Percentiles rank a stretch among this genome's conserved stretches.
Conservation (phyloP, 2,888 invertebrate species). For the Yponomeuta cagnagella region DNA sequence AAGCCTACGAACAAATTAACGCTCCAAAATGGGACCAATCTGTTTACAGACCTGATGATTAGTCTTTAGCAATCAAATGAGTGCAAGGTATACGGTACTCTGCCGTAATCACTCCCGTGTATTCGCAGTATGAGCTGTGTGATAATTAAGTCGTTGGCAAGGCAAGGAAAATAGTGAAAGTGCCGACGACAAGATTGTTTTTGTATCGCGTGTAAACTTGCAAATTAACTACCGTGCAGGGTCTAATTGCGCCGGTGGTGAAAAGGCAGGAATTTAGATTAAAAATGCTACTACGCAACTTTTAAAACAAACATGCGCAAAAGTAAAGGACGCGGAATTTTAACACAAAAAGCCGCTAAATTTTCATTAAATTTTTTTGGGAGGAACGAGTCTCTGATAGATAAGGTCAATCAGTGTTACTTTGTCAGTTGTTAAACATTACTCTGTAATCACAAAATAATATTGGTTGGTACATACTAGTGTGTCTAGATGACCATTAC, state of each 20-base stretch:
- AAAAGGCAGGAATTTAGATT: constrained; percentile 4
- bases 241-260: constrained; percentile 9
- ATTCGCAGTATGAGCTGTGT: neutral
- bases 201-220: constrained; percentile 12
- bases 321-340: neutral
- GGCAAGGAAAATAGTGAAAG: constrained; percentile 5
- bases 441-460: no score
- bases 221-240: constrained; percentile 6
- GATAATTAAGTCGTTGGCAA: neutral
- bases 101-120: no score
- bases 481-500: no score
- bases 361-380: neutral
- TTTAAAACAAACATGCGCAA: neutral
- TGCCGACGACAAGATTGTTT: constrained; percentile 6
- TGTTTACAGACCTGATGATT: no score
- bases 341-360: neutral
- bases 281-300: constrained; percentile 1
- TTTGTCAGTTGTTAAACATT: no score
- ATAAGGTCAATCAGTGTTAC: no score
- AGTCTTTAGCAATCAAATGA: no score
- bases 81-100: no score
- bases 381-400: neutral
- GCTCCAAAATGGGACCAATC: no score
- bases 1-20: no score
- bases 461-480: no score